Evolutionary conservation across 2,888 invertebrate genomes (phyloP), one percentile per base, ranked within the genome.

Genomic region (Atrina japonica): DNA sequence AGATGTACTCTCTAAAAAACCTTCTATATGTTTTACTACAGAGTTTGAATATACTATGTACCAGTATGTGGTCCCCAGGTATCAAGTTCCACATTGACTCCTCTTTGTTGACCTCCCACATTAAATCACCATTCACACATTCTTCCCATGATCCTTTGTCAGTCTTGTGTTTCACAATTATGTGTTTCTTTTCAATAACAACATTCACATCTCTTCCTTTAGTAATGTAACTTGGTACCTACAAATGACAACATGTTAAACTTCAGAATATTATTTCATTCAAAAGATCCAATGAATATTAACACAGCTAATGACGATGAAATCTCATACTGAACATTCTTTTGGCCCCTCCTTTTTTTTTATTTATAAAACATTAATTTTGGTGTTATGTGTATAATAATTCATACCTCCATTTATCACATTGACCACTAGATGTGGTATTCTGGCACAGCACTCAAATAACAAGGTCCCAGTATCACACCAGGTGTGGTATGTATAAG

Each of bases 51-150:
- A n/a, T n/a, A n/a, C n/a, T n/a, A n/a, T n/a, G n/a, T 92, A 95
- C 92, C 92, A 93, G 90, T 88, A 93, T 75, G 92, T 92, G 89
- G 90, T 93, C 88, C 86, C 93, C 93, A 89, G 94, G 91, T 91
- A 91, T 93, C 60, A 96, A 90, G 60, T 94, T 95, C 96, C 96
- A 96, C 78, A 95, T 92, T 35, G 94, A 94, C 73, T 96, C 95
- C 56, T 93, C 93, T 68, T 93, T 92, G 83, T 94, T 94, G 43
- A 94, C 93, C 86, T 94, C 94, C 88, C 93, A 93, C 35, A 93
- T 92, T 0, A 96, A 89, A 27, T 93, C 92, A 69, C 94, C 95
- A 73, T 93, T 92, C 2, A 96, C 90, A n/a, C 95, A 90, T 16
- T 66, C 74, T 45, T 71, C 55, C 76, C 78, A 83, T 21, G 80